A percentile compares a stretch with the other conserved stretches of the same genome.
Conservation (phyloP, 2,888 invertebrate species). For the Agrochola lota region DNA sequence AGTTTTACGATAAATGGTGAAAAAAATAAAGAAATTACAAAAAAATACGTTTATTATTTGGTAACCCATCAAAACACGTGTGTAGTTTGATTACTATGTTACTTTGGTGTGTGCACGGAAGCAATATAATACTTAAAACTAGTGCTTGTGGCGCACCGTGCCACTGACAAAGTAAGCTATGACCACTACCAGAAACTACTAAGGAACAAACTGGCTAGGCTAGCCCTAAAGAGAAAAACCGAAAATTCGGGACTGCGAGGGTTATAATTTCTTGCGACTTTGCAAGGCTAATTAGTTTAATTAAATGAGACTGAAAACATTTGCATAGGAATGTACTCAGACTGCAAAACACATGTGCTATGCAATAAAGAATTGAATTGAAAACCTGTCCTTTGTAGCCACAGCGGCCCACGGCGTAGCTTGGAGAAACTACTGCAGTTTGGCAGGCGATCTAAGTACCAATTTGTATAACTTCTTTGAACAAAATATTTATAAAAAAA, state of each 20-base stretch:
- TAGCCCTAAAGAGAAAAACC: background rate
- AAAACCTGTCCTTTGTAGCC: background rate
- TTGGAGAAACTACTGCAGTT: background rate
- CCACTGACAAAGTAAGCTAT: background rate
- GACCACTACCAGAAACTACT: background rate
- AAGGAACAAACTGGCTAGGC: background rate
- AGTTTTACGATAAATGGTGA: conserved; percentile 91
- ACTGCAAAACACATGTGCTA: background rate
- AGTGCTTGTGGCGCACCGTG: background rate
- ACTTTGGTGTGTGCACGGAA: background rate
- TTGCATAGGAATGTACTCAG: background rate
- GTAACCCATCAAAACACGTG: background rate
- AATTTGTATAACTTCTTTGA: background rate
- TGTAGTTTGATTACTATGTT: background rate
- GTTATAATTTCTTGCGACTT: background rate
- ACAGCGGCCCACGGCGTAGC: background rate
- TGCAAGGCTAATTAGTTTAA: background rate
- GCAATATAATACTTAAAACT: background rate
- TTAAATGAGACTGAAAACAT: background rate
- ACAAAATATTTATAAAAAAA: background rate
- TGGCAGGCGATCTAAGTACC: background rate
- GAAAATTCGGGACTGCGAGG: background rate
- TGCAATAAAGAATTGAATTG: background rate
- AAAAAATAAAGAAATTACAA: conserved; percentile 90
- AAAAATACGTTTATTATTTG: conserved; percentile 65